Evolutionary conservation across 2,888 invertebrate species (phyloP), one percentile per base, ranked within the genome.

Genomic region (Cantharis lateralis): DNA sequence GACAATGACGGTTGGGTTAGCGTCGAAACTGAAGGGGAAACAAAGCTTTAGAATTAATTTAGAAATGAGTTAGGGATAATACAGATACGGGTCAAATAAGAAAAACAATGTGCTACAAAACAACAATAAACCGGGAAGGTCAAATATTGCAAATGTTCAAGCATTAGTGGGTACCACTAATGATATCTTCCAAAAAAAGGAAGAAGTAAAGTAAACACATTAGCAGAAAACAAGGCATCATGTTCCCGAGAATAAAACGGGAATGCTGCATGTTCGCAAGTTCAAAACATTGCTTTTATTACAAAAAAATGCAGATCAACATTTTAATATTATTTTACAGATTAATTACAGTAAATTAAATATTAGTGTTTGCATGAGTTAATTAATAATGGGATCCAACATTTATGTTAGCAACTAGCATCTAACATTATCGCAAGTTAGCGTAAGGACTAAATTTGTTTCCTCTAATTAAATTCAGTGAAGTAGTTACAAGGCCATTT

Each of bases 401-500:
- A 16, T 68, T 71, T 77, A 74, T 32, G 62, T 10, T 71, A 64
- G 69, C 66, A 15, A 20, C 20, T 15, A 16, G 18, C 18, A 70
- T 62, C 68, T 69, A 61, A 20, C 16, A 28, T 64, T 16, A 64
- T 20, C 4, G 20, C 64, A n/a, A 66, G 68, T 68, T 15, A 24
- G 16, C 15, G 48, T 77, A 78, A 72, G 62, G 71, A 62, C 61
- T 24, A 74, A 15, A 78, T 71, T 78, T 66, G 77, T 69, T 7
- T 7, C 20, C 62, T 26, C 66, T 75, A 78, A 78, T 78, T 78
- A 75, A 64, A 78, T 75, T 78, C 72, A 75, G 70, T 75, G 68
- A 78, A 77, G 72, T 75, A 78, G 78, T 75, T 69, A 63, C 78
- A 78, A 78, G 78, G 78, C 70, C 78, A 73, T 70, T 78, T 72